Conservation (phyloP, 2,888 invertebrate species). For the Brachyopa scutellaris region DNA sequence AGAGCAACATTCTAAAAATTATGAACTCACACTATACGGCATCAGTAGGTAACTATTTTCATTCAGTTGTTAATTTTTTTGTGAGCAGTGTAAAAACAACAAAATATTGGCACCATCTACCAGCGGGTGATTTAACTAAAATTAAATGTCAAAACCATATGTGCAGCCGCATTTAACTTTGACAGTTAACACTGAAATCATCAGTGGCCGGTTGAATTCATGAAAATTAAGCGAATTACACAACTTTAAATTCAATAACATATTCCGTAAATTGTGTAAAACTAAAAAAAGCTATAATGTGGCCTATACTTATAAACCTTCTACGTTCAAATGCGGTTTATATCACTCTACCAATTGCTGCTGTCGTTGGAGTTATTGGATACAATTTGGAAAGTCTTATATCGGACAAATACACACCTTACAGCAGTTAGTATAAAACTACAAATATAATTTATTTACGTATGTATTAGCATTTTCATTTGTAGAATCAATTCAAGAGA, state of each 20-base stretch:
- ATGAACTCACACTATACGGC: too few species aligned
- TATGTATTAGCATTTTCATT: too few species aligned
- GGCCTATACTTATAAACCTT: conserved; percentile 87
- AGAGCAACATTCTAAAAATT: too few species aligned
- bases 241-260: conserved; percentile 5
- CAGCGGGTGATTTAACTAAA: background rate
- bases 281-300: conserved; percentile 84
- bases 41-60: too few species aligned
- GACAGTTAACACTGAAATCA: background rate
- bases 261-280: background rate
- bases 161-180: conserved; percentile 35
- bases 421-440: conserved; percentile 84
- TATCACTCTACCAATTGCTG: conserved; percentile 91
- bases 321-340: conserved; percentile 89
- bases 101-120: background rate
- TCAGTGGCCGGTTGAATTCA: background rate
- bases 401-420: conserved; percentile 90
- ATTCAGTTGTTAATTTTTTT: too few species aligned
- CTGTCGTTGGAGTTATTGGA: conserved; percentile 91
- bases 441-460: background rate
- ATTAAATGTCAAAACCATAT: conserved; percentile 35
- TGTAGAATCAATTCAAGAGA: conserved; percentile 88
- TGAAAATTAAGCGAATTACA: conserved; percentile 4
- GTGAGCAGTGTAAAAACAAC: background rate
- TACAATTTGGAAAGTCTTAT: conserved; percentile 91